Percentiles rank a stretch among this genome's conserved stretches.
Evolutionary conservation across 2,797 vertebrate genomes (phyloP).

Genomic region (Brotula barbata): DNA sequence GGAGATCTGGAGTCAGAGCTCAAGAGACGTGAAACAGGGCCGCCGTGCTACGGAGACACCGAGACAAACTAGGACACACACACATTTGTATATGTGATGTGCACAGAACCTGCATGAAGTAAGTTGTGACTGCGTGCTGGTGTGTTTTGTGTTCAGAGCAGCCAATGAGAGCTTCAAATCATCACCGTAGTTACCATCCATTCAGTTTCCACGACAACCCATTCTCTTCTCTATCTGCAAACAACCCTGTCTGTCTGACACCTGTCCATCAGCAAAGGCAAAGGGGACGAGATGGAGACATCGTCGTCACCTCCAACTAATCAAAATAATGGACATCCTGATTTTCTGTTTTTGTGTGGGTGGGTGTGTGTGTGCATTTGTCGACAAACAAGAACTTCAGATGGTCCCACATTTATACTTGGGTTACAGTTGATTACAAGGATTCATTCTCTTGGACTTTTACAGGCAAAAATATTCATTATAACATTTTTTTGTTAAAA

Average conservation of each 20-base stretch:
- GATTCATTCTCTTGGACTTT: neutral
- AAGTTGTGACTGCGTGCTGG: conserved; percentile 15
- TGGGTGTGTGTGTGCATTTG: too few relatives aligned
- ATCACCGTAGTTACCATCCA: conserved; percentile 64
- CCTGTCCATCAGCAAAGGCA: conserved; percentile 46
- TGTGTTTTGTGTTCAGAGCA: conserved; percentile 33
- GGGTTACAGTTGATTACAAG: neutral
- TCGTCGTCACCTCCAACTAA: neutral
- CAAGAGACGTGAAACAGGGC: conserved; percentile 55
- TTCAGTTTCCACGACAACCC: conserved; percentile 80
- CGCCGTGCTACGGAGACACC: conserved; percentile 12
- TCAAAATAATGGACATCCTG: neutral
- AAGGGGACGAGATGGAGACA: conserved; percentile 5
- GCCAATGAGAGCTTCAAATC: conserved; percentile 49
- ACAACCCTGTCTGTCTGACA: conserved; percentile 57
- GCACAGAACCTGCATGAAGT: conserved; percentile 12
- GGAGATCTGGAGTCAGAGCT: conserved; percentile 35
- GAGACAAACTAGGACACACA: neutral
- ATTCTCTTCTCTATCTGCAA: conserved; percentile 61
- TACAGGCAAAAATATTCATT: too few relatives aligned
- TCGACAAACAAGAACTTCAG: neutral
- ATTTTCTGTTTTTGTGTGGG: too few relatives aligned
- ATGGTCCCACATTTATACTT: neutral
- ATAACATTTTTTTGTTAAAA: too few relatives aligned
- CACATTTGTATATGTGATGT: neutral